Base-by-base conservation (phyloP, 2,113 vertebrate species). In the Tupaia tana region DNA sequence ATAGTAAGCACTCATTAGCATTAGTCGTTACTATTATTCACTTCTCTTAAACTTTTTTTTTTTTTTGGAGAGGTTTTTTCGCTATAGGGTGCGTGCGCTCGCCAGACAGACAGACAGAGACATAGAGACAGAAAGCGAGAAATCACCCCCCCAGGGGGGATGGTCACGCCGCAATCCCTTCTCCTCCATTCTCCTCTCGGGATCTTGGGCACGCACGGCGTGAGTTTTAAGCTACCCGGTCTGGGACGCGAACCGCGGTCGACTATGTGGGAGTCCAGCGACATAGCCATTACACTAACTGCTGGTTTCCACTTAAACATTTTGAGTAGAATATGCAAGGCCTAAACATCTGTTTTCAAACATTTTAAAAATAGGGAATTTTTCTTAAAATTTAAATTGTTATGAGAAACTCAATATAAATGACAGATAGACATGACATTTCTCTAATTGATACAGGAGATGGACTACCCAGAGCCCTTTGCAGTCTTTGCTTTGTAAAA, bases 241-340 rank as follows among this genome's bases (percentile, higher is more conserved):
- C n/a, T n/a, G n/a, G n/a, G n/a, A n/a, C n/a, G n/a, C n/a, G n/a
- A n/a, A n/a, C n/a, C n/a, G n/a, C n/a, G n/a, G n/a, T n/a, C n/a
- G n/a, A n/a, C n/a, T n/a, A n/a, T n/a, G n/a, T n/a, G n/a, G n/a
- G n/a, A n/a, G n/a, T n/a, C n/a, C n/a, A n/a, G n/a, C n/a, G n/a
- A n/a, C n/a, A n/a, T n/a, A n/a, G n/a, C n/a, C n/a, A n/a, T n/a
- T n/a, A n/a, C n/a, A n/a, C n/a, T n/a, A n/a, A n/a, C n/a, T n/a
- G n/a, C n/a, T n/a, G n/a, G 8, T 64, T 63, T 5, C 52, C 11
- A 67, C 4, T 86, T 93, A 13, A 10, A 29, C 7, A 54, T 58
- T 96, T 91, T 94, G 31, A 81, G 15, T 85, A 91, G 29, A 75
- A 80, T 1, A 86, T 59, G 61, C n/a, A 61, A 82, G 12, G 4